Evolutionary conservation across 2,797 vertebrate genomes (phyloP), one percentile per base, ranked within the genome.

Genomic region (Poeciliopsis turneri): DNA sequence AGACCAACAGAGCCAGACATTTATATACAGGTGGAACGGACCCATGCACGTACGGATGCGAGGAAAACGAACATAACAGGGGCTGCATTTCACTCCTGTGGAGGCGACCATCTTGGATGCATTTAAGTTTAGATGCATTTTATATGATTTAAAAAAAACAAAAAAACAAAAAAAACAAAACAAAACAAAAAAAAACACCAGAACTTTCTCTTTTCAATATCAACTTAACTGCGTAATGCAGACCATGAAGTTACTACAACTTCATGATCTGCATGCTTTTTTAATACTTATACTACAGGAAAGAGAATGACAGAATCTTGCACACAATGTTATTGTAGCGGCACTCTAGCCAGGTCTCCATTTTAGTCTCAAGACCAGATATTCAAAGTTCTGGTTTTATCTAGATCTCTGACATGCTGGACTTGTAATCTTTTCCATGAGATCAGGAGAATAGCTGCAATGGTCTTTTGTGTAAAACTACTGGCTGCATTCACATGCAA

Each of bases 81-180:
- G 88, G 88, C 87, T 81, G 85, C 90, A 92, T 84, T 83, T 82
- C 86, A 89, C 80, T 81, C 46, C 69, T 1, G 77, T 57, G 15
- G 46, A 79, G 49, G 81, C 39, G 2, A 0, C 16, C 23, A 15
- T 49, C 45, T 28, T 68, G n/a, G 49, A 30, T 41, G 47, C 16
- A 61, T 71, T 76, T 59, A 10, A 18, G 4, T 23, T 53, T 12
- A 41, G 30, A 18, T 69, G 10, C 30, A 53, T 74, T 43, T 68
- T 1, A 18, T 72, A 43, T 30, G 36, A 23, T 5, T 12, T 15
- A 15, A 15, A 33, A 33, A 1, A 33, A 33, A 33, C 30, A 33
- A 33, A 33, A 12, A 46, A 13, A 46, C 30, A 33, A 33, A 33
- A 12, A 46, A 13, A 46, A 46, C 0, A 12, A 43, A 11, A n/a